These are phyloP conservation scores for Tetanocera ferruginea DNA, from an alignment of 2,888 invertebrate genomes.

Conservation along the genomic window DNA sequence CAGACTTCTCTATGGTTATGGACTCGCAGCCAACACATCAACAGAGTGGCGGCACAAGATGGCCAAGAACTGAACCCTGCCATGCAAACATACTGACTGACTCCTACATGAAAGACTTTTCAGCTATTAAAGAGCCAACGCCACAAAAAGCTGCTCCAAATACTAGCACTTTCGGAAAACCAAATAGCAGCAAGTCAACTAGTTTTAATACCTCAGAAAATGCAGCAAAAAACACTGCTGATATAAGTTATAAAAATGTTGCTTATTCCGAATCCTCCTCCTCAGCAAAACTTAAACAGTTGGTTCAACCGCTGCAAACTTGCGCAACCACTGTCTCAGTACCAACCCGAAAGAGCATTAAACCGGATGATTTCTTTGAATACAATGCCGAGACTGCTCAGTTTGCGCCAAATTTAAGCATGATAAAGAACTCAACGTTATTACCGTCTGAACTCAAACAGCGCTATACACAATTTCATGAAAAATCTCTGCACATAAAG, in stretches of 20 bases:
- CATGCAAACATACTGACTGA: slow-evolving; percentile 48
- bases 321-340: neutral
- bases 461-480: slow-evolving; percentile 47
- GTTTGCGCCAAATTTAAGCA: slow-evolving; percentile 61
- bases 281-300: too few species aligned
- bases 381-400: slow-evolving; percentile 64
- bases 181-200: neutral
- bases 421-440: slow-evolving; percentile 65
- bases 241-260: neutral
- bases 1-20: slow-evolving; percentile 46
- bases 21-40: slow-evolving; percentile 33
- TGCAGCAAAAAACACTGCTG: neutral
- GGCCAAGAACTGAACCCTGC: neutral
- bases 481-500: slow-evolving; percentile 53
- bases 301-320: neutral
- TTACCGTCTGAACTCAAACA: slow-evolving; percentile 48
- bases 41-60: neutral
- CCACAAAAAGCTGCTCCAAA: neutral
- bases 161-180: neutral
- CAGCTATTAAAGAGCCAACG: slow-evolving; percentile 49
- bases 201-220: neutral
- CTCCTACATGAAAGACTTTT: slow-evolving; percentile 58
- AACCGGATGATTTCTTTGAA: slow-evolving; percentile 54
- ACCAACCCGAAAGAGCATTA: neutral
- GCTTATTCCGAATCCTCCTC: neutral